Percentiles rank a stretch among this genome's conserved stretches.
Evolutionary conservation across 2,113 vertebrate species (phyloP).

Genomic region (Microtus pennsylvanicus): DNA sequence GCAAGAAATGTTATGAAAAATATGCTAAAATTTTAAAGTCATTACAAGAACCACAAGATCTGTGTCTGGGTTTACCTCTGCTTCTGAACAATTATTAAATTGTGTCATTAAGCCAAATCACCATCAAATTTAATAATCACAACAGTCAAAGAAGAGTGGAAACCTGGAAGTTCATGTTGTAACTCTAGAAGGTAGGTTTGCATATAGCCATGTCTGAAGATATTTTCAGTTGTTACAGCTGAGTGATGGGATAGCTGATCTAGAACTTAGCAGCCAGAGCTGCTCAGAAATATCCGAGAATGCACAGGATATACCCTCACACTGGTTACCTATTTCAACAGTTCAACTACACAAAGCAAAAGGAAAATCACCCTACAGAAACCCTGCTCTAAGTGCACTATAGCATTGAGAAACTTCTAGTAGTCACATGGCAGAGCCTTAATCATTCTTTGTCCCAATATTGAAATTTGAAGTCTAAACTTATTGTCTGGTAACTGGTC

Average conservation of each 20-base stretch:
- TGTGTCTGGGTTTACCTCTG: not conserved
- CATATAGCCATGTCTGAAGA: not conserved
- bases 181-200: not conserved
- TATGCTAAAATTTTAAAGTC: not conserved
- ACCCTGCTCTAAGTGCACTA: not conserved
- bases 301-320: not conserved
- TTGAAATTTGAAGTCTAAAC: conserved; percentile 27
- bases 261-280: not conserved
- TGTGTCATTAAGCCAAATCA: not conserved
- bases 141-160: not conserved
- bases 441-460: not conserved
- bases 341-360: not conserved
- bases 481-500: not conserved
- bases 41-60: not conserved
- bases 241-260: not conserved
- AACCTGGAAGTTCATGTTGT: not conserved
- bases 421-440: not conserved
- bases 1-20: not conserved
- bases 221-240: not conserved
- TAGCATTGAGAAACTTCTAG: conserved; percentile 18
- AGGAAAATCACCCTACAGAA: not conserved
- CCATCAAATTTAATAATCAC: conserved; percentile 3
- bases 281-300: not conserved
- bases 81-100: not conserved
- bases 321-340: not conserved